Base-by-base conservation (phyloP, 2,888 invertebrate genomes). In the Hoplodrina blanda region DNA sequence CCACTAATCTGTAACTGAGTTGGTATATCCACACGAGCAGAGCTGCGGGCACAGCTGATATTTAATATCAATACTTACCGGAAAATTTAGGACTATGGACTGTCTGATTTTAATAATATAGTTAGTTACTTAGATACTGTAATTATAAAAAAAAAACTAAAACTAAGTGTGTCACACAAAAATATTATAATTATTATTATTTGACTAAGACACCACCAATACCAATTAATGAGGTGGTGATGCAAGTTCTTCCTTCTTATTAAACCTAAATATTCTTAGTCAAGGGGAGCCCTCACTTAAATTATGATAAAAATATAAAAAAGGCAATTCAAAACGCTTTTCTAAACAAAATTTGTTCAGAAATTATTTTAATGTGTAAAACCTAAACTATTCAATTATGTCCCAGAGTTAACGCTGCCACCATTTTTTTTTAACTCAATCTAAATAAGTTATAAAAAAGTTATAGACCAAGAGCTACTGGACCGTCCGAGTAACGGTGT, bases 91-190 rank as follows among this genome's bases (percentile, higher is more conserved):
- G n/a, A 66, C 33, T n/a, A 37, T 19, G 46, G 11, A n/a, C 1
- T 0, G 15, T 11, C 33, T 25, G 15, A 13, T 54, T 20, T 33
- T 17, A 44, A 19, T 52, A 33, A 33, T 33, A 15, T 46, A 46
- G n/a, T 67, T 25, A 25, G 13, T 49, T 49, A 64, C 54, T 37
- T 55, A 37, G 17, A 66, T 33, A 15, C 0, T 49, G 3, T 53
- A 17, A 33, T 1, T 2, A n/a, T 20, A 17, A 44, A 33, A 63
- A 33, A 63, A 52, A 52, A 65, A 33, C 13, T 44, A 67, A 53
- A 66, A 20, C n/a, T 54, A 46, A 46, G 7, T 20, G 46, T 15
- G 46, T 46, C 20, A 54, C 3, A 37, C 15, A 55, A 49, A 66
- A 49, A 15, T 5, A 46, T 46, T 41, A 1, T 46, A n/a, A n/a